phyloP scores from a whole-genome alignment of 2,113 vertebrate species.

The Takifugu bimaculatus region DNA sequence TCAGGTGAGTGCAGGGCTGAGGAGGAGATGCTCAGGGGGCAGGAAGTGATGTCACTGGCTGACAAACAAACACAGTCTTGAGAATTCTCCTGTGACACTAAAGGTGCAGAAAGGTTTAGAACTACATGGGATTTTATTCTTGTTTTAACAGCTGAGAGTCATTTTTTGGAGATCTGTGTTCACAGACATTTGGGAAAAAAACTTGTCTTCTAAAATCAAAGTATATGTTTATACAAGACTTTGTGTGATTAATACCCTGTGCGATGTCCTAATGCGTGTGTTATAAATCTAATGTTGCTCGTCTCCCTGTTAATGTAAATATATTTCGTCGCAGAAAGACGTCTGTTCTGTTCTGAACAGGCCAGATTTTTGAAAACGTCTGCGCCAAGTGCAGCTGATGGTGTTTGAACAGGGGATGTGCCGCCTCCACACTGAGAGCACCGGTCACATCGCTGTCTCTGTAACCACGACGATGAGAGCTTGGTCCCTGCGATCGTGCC shows the following conservation, averaged over 20 bases:
- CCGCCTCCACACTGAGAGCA: slow-evolving; percentile 31
- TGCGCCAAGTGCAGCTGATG: slow-evolving; percentile 40
- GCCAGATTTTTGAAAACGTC: slow-evolving; percentile 46
- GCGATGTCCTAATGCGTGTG: neutral
- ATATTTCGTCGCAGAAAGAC: slow-evolving; percentile 23
- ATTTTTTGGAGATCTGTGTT: too few relatives aligned
- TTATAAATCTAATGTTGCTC: too few relatives aligned
- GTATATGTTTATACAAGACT: too few relatives aligned
- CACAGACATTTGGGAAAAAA: too few relatives aligned
- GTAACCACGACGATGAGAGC: slow-evolving; percentile 27
- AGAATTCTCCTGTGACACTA: too few relatives aligned
- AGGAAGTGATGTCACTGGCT: neutral
- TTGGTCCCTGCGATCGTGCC: slow-evolving; percentile 31
- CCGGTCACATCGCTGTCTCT: slow-evolving; percentile 34
- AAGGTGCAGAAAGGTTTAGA: too few relatives aligned
- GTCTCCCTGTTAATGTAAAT: slow-evolving; percentile 3
- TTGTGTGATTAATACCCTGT: too few relatives aligned
- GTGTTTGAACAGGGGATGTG: slow-evolving; percentile 32
- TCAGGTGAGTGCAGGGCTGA: slow-evolving; percentile 85
- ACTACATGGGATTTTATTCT: too few relatives aligned
- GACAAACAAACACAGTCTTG: too few relatives aligned
- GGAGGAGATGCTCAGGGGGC: neutral
- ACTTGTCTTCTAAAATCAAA: too few relatives aligned
- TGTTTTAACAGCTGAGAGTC: too few relatives aligned
- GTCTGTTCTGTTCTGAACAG: slow-evolving; percentile 26